These are phyloP conservation scores for Drosophila robusta DNA, from an alignment of 2,888 invertebrate genomes.

Conservation along the genomic window DNA sequence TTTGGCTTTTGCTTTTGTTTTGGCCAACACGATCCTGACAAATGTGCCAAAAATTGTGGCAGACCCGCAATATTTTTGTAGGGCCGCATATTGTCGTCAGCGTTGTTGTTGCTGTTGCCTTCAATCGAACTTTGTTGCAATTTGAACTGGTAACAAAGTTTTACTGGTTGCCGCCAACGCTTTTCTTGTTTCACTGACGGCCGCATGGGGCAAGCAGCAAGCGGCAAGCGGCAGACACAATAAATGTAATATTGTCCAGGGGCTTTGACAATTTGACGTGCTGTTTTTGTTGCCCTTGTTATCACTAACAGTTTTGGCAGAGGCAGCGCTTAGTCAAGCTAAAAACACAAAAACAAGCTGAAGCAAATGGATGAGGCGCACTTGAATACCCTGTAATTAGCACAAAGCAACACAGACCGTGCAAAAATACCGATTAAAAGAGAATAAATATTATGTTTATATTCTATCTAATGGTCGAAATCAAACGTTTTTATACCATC, in stretches of 20 bases:
- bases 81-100: conserved; percentile 14
- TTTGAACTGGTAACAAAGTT: conserved; percentile 36
- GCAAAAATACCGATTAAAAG: neutral
- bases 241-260: conserved; percentile 56
- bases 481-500: no score
- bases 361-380: no score
- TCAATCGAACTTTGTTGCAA: conserved; percentile 38
- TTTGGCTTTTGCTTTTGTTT: conserved; percentile 7
- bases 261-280: conserved; percentile 30
- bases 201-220: conserved; percentile 6
- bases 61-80: conserved; percentile 40
- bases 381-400: neutral
- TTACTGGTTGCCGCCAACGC: conserved; percentile 21
- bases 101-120: conserved; percentile 3
- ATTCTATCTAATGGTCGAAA: no score
- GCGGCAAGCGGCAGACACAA: conserved; percentile 20
- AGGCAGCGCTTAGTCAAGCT: conserved; percentile 21
- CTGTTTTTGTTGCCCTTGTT: conserved; percentile 13
- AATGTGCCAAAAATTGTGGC: conserved; percentile 55
- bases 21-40: conserved; percentile 34
- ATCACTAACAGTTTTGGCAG: conserved; percentile 42
- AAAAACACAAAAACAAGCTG: neutral
- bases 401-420: neutral
- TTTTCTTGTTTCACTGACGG: conserved; percentile 34
- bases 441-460: no score